Percentiles rank a stretch among this genome's conserved stretches.
Evolutionary conservation across 2,113 vertebrate species (phyloP).

Genomic region (Strix uralensis): DNA sequence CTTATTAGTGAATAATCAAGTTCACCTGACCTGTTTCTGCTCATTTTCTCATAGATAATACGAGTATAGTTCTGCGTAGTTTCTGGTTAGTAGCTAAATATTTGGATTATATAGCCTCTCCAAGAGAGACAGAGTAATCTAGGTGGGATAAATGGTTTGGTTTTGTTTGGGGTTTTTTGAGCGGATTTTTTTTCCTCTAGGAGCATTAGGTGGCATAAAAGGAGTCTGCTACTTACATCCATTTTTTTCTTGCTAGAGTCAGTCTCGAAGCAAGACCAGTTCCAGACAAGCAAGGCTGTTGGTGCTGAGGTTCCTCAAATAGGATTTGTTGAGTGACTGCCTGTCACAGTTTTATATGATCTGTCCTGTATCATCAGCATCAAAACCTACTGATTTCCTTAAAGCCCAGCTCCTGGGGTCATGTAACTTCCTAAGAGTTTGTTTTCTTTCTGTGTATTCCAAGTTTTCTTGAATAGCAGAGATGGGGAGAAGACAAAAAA

Average conservation of each 20-base stretch:
- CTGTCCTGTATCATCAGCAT: background rate
- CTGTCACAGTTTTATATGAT: background rate
- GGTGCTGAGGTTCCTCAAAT: background rate
- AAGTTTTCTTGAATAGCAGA: background rate
- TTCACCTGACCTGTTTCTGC: background rate
- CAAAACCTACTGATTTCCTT: background rate
- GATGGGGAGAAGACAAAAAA: background rate
- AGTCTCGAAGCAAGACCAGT: background rate
- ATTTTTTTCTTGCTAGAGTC: background rate
- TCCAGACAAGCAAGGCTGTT: background rate
- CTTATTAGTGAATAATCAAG: background rate
- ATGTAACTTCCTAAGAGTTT: background rate
- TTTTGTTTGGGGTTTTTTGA: background rate
- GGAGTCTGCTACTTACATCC: background rate
- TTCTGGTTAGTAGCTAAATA: background rate
- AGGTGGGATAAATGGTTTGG: background rate
- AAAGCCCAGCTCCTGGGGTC: background rate
- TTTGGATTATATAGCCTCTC: background rate
- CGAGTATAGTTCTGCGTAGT: background rate
- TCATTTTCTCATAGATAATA: background rate
- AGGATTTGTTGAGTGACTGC: background rate
- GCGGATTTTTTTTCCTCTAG: background rate
- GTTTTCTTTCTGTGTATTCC: background rate
- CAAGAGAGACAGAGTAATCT: background rate
- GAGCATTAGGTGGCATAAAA: background rate